Evolutionary conservation across 2,113 vertebrate genomes (phyloP).

Genomic region (Mastomys natalensis): DNA sequence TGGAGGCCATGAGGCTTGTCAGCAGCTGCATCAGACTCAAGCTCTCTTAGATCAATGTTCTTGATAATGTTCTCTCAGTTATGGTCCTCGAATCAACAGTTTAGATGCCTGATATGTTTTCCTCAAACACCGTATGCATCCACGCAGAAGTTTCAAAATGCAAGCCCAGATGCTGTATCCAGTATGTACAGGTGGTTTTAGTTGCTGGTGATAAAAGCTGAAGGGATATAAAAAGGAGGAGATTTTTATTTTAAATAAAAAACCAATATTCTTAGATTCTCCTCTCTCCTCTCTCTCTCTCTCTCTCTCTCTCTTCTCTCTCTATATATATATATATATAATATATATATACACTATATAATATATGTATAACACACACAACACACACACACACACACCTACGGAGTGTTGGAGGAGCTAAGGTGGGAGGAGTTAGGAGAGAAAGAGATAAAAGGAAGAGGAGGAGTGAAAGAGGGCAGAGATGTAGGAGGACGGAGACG

Average conservation of each 20-base stretch:
- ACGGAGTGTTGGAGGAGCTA: too few species aligned
- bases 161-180: neutral
- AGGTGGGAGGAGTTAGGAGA: too few species aligned
- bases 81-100: neutral
- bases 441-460: too few species aligned
- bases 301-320: too few species aligned
- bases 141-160: neutral
- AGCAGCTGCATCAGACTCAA: neutral
- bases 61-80: neutral
- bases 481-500: too few species aligned
- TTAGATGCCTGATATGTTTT: neutral
- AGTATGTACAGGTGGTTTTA: neutral
- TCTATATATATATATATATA: too few species aligned
- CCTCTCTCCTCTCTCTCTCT: too few species aligned
- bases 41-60: neutral
- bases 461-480: too few species aligned
- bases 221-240: neutral
- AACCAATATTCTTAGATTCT: neutral
- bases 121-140: neutral
- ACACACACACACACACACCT: too few species aligned
- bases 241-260: neutral
- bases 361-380: too few species aligned
- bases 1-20: neutral
- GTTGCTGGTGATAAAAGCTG: neutral
- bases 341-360: too few species aligned